Evolutionary conservation across 2,797 vertebrate genomes (phyloP).

Genomic region (Thaleichthys pacificus): DNA sequence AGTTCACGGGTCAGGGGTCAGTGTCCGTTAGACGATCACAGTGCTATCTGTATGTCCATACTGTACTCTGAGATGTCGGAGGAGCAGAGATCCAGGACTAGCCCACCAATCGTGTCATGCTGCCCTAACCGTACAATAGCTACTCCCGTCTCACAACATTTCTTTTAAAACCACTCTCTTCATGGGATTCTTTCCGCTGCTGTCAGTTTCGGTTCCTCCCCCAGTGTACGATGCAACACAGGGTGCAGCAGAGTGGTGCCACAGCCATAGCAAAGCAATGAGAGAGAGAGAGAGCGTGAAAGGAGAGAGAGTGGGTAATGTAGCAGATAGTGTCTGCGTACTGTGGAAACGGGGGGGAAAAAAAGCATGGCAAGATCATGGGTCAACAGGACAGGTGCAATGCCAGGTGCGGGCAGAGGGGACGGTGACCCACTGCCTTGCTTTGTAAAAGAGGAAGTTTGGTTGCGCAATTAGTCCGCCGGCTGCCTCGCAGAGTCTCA

Average conservation of each 20-base stretch:
- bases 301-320: neutral
- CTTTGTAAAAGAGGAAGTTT: slow-evolving; percentile 35
- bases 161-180: neutral
- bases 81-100: neutral
- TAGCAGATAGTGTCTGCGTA: slow-evolving; percentile 56
- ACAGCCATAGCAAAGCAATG: slow-evolving; percentile 37
- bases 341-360: slow-evolving; percentile 22
- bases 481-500: slow-evolving; percentile 50
- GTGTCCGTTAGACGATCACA: slow-evolving; percentile 75
- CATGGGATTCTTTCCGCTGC: neutral
- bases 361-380: slow-evolving; percentile 23
- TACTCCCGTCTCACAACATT: neutral
- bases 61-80: neutral
- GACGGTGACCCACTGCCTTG: neutral
- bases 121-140: neutral
- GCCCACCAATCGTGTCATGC: neutral
- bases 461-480: slow-evolving; percentile 26
- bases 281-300: slow-evolving; percentile 5
- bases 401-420: slow-evolving; percentile 41
- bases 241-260: slow-evolving; percentile 32
- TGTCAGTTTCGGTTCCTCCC: slow-evolving; percentile 9
- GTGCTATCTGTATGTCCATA: slow-evolving; percentile 74
- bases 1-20: slow-evolving; percentile 80
- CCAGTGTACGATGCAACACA: slow-evolving; percentile 18
- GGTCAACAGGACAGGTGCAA: slow-evolving; percentile 34